Conservation (phyloP, 2,797 vertebrate genomes). For the Lepilemur septentrionalis region DNA sequence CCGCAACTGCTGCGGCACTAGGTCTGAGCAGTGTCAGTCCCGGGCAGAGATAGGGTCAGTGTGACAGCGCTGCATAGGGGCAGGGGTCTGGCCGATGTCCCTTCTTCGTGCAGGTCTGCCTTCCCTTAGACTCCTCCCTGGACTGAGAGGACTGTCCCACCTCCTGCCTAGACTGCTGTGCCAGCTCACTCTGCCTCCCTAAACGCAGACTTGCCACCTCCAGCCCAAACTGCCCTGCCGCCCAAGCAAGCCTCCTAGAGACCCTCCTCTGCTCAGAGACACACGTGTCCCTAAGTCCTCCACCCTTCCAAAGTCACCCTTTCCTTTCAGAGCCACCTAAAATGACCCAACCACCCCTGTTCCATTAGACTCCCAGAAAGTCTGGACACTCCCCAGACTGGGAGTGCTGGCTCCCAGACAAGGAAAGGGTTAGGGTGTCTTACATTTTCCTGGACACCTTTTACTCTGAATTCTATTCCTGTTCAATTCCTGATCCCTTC, state of each 20-base stretch:
- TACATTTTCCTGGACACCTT: background rate
- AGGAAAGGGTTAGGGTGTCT: background rate
- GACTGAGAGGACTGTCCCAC: background rate
- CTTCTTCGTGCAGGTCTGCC: rapidly evolving
- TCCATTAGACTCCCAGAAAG: background rate
- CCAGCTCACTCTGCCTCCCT: background rate
- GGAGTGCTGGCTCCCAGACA: background rate
- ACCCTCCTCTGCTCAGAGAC: background rate
- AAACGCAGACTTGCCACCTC: background rate
- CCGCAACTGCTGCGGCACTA: background rate
- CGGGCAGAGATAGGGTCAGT: background rate
- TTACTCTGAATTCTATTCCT: background rate
- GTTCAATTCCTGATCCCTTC: background rate
- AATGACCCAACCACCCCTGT: background rate
- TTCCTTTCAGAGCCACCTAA: background rate
- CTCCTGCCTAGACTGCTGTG: background rate
- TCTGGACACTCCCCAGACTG: background rate
- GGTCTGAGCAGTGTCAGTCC: background rate
- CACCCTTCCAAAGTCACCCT: background rate
- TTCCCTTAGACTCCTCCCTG: background rate
- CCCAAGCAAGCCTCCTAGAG: background rate
- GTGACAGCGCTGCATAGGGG: rapidly evolving
- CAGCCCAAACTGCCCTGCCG: background rate
- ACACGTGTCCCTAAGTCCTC: background rate
- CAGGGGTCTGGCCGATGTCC: too few relatives aligned